These are phyloP conservation scores for Amblyopsis rosae DNA, from an alignment of 2,113 vertebrate species.

Conservation along the genomic window DNA sequence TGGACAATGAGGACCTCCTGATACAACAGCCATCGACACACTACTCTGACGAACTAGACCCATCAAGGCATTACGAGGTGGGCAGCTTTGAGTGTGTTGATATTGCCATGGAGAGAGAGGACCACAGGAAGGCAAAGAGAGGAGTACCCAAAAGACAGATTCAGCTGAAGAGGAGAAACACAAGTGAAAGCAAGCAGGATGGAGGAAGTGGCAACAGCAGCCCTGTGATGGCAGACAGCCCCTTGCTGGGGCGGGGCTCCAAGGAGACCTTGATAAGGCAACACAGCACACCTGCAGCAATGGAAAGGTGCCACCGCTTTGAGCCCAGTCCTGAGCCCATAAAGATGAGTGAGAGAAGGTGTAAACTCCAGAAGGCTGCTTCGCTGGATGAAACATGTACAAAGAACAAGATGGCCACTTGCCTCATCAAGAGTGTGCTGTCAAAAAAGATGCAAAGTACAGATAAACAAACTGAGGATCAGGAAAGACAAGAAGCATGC, in stretches of 20 bases:
- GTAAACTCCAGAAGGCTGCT: slow-evolving; percentile 80
- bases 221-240: slow-evolving; percentile 47
- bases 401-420: slow-evolving; percentile 85
- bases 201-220: slow-evolving; percentile 65
- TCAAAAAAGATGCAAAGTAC: slow-evolving; percentile 86
- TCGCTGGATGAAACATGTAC: slow-evolving; percentile 80
- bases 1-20: slow-evolving; percentile 66
- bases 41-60: slow-evolving; percentile 65
- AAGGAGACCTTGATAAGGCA: slow-evolving; percentile 73
- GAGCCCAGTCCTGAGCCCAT: slow-evolving; percentile 33
- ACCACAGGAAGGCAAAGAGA: slow-evolving; percentile 76
- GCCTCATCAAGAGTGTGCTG: slow-evolving; percentile 86
- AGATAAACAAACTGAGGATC: slow-evolving; percentile 66
- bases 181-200: slow-evolving; percentile 66
- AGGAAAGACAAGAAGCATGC: slow-evolving; percentile 33
- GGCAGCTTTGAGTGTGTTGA: slow-evolving; percentile 87
- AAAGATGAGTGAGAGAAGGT: slow-evolving; percentile 52
- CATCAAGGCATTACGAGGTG: slow-evolving; percentile 74
- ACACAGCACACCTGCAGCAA: slow-evolving; percentile 67
- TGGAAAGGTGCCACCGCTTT: slow-evolving; percentile 50
- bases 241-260: slow-evolving; percentile 45
- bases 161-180: slow-evolving; percentile 84
- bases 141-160: slow-evolving; percentile 95
- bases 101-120: slow-evolving; percentile 84
- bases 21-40: slow-evolving; percentile 54